Conservation (phyloP, 2,113 vertebrate species). For the Bubo scandiacus region DNA sequence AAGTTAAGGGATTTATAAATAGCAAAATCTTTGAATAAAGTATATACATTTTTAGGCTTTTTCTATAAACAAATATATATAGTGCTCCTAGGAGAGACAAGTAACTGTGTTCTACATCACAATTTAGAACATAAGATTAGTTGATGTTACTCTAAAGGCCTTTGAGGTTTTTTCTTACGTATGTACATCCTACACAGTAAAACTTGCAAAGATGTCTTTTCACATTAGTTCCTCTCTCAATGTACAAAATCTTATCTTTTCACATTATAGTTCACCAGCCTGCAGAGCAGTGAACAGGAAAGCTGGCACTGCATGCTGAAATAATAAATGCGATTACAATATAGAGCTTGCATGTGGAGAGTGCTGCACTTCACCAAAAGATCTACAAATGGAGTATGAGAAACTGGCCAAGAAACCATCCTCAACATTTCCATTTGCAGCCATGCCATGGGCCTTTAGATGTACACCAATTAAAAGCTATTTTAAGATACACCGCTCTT, state of each 20-base stretch:
- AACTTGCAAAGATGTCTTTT: slow-evolving; percentile 45
- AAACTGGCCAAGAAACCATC: background rate
- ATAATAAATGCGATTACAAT: background rate
- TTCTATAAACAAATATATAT: slow-evolving; percentile 78
- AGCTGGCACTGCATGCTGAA: background rate
- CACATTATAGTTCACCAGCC: slow-evolving; percentile 8
- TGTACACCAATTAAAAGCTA: slow-evolving; percentile 35
- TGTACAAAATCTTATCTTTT: slow-evolving; percentile 27
- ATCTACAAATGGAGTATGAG: background rate
- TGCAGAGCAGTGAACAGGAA: background rate
- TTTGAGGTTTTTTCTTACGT: slow-evolving; percentile 17
- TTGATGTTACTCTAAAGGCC: slow-evolving; percentile 67
- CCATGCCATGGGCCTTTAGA: background rate
- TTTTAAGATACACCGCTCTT: slow-evolving; percentile 31
- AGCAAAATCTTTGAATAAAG: slow-evolving; percentile 78
- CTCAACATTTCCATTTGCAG: background rate
- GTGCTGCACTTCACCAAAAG: background rate
- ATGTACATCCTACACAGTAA: slow-evolving; percentile 51
- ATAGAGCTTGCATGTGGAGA: background rate
- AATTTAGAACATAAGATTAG: slow-evolving; percentile 65
- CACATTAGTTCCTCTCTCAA: slow-evolving; percentile 31
- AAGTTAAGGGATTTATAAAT: slow-evolving; percentile 79
- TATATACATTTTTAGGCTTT: slow-evolving; percentile 78
- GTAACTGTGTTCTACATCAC: slow-evolving; percentile 61
- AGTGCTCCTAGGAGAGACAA: slow-evolving; percentile 72